These are phyloP conservation scores for Takifugu flavidus DNA, from an alignment of 2,113 vertebrate genomes.

Conservation along the genomic window DNA sequence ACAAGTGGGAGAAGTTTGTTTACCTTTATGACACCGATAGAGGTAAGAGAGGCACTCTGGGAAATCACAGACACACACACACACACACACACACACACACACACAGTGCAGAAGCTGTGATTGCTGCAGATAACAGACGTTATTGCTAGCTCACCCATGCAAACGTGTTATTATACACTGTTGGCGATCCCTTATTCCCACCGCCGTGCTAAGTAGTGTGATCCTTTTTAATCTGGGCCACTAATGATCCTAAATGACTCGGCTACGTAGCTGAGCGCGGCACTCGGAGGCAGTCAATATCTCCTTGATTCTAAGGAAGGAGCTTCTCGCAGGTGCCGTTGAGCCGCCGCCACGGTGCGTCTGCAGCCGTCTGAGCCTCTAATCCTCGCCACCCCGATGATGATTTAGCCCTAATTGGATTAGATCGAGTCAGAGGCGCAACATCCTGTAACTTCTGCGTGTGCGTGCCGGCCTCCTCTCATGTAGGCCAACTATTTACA, in stretches of 20 bases:
- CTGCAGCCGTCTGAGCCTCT: constrained; percentile 42
- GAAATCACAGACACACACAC: background rate
- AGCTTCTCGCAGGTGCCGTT: constrained; percentile 65
- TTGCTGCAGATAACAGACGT: constrained; percentile 11
- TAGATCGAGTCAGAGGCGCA: constrained; percentile 46
- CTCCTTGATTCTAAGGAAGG: constrained; percentile 42
- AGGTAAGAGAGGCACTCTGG: constrained; percentile 76
- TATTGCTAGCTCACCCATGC: background rate
- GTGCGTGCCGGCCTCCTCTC: constrained; percentile 22
- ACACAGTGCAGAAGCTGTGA: constrained; percentile 11
- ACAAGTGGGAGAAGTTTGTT: constrained; percentile 97
- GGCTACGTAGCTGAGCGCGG: constrained; percentile 44
- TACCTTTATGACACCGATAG: constrained; percentile 97
- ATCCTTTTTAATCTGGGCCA: constrained; percentile 54
- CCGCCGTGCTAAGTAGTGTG: constrained; percentile 41
- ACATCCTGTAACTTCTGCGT: constrained; percentile 38
- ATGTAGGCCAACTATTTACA: constrained; percentile 51
- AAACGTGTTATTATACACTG: constrained; percentile 33
- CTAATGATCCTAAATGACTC: constrained; percentile 60
- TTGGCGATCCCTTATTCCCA: constrained; percentile 49
- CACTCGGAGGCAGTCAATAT: constrained; percentile 38
- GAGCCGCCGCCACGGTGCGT: constrained; percentile 23
- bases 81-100: constrained; percentile 13
- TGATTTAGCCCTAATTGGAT: constrained; percentile 66
- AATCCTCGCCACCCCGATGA: constrained; percentile 57